A percentile compares a stretch with the other conserved stretches of the same genome.
Conservation (phyloP, 2,888 invertebrate genomes). For the Amblyjoppa proteus region DNA sequence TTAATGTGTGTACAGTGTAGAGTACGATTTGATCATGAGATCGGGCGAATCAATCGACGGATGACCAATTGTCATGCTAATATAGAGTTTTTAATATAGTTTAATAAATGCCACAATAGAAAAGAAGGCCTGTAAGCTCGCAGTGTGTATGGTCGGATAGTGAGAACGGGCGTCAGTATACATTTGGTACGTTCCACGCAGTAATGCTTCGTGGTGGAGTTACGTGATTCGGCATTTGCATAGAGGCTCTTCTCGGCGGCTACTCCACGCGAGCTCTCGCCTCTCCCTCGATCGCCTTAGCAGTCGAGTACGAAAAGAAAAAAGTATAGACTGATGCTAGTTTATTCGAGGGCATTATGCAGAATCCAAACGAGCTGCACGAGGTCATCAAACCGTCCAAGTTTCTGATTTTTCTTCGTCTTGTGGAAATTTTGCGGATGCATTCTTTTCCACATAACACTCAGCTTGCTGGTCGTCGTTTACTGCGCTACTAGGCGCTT, state of each 20-base stretch:
- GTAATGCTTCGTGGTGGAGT: neutral
- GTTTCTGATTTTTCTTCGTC: conserved; percentile 77
- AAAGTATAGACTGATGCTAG: neutral
- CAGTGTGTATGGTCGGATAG: neutral
- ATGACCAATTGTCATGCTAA: neutral
- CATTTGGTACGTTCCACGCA: conserved; percentile 75
- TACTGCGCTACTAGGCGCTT: conserved; percentile 95
- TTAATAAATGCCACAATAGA: neutral
- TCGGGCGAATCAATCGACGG: conserved; percentile 6
- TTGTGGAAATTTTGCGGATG: conserved; percentile 86
- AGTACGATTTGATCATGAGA: neutral
- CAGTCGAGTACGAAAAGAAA: neutral
- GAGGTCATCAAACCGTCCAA: conserved; percentile 77
- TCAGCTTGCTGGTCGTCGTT: conserved; percentile 94
- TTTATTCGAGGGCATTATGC: neutral
- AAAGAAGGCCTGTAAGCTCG: neutral
- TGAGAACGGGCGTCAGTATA: conserved; percentile 62
- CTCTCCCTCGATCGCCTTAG: neutral
- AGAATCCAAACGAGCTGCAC: conserved; percentile 61
- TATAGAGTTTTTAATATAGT: neutral
- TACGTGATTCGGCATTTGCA: conserved; percentile 1
- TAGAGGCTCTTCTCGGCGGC: neutral
- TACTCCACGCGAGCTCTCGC: neutral
- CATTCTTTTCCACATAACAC: conserved; percentile 94
- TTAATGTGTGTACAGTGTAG: conserved; percentile 7